phyloP scores from a whole-genome alignment of 2,113 vertebrate species.

The Pollachius pollachius region DNA sequence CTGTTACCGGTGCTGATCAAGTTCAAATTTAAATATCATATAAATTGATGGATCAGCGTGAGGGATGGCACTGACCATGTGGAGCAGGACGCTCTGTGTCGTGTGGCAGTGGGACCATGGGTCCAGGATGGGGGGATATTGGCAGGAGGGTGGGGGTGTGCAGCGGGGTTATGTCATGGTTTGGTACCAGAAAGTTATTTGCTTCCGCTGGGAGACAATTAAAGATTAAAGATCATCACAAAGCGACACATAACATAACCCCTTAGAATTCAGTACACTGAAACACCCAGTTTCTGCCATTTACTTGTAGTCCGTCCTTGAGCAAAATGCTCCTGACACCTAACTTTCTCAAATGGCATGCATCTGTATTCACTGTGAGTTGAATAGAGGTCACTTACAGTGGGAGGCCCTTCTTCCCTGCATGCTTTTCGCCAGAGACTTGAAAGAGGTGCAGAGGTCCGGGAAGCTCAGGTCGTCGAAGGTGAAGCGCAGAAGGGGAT shows the following conservation, averaged over 20 bases:
- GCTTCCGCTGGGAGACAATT: conserved; percentile 66
- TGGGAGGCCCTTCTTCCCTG: conserved; percentile 87
- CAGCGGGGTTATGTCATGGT: conserved; percentile 75
- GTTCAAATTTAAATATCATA: neutral
- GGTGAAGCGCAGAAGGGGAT: conserved; percentile 85
- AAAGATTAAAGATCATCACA: neutral
- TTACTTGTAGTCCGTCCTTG: no score
- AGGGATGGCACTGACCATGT: conserved; percentile 43
- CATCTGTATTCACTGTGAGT: neutral
- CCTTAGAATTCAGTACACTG: no score
- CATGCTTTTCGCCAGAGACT: conserved; percentile 91
- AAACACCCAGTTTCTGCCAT: no score
- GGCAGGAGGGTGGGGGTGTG: conserved; percentile 85
- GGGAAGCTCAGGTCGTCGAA: conserved; percentile 91
- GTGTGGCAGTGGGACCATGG: conserved; percentile 15
- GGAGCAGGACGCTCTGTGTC: conserved; percentile 47
- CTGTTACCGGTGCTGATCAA: neutral
- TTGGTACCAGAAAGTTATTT: conserved; percentile 59
- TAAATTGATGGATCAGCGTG: no score
- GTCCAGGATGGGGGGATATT: conserved; percentile 60
- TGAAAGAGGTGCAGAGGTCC: conserved; percentile 92
- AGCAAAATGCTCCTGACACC: no score
- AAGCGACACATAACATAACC: neutral
- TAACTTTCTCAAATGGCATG: neutral
- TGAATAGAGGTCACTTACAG: conserved; percentile 69